Evolutionary conservation across 2,113 vertebrate genomes (phyloP), one percentile per base, ranked within the genome.

Genomic region (Percina caprodes): DNA sequence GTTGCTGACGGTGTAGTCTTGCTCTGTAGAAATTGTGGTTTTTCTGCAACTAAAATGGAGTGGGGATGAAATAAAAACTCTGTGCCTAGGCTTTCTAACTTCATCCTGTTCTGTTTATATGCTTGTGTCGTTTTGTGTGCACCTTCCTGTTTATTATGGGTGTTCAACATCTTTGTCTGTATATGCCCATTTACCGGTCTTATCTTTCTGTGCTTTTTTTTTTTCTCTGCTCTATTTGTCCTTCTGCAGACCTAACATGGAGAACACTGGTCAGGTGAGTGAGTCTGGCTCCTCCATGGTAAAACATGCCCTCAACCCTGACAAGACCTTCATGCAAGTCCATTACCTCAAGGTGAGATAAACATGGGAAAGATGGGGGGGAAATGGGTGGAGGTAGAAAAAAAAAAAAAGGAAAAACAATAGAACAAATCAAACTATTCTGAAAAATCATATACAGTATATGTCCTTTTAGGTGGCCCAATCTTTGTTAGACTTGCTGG

Each of bases 291-390:
- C 97, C 21, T 97, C 96, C 19, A 39, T 95, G 12, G 92, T 99
- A 63, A 98, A 97, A 93, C 95, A 99, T 11, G 98, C 96, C 69
- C 97, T 99, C 83, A 99, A 96, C 90, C 96, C 97, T 24, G 97
- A 96, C 86, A 99, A 99, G 92, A 83, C 82, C 70, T 99, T 99
- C 93, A 96, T 99, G 97, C 98, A 99, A 77, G 96, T 99, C 69
- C 98, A 99, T 92, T 99, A 99, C 86, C 94, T 99, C 84, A 99
- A 99, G 96, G 98, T 98, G 84, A 94, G 92, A 82, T 35, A 60
- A 24, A 56, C 66, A 19, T 58, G 0, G 18, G 33, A 30, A 48
- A 66, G 24, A 21, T 19, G 39, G 21, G 30, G 24, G 4, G 14
- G 8, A 5, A 13, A 49, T 16, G 7, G 14, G 35, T 19, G 18